A percentile compares a stretch with the other conserved stretches of the same genome.
Conservation (phyloP, 1,140 invertebrate species). For the Lepidurus arcticus region DNA sequence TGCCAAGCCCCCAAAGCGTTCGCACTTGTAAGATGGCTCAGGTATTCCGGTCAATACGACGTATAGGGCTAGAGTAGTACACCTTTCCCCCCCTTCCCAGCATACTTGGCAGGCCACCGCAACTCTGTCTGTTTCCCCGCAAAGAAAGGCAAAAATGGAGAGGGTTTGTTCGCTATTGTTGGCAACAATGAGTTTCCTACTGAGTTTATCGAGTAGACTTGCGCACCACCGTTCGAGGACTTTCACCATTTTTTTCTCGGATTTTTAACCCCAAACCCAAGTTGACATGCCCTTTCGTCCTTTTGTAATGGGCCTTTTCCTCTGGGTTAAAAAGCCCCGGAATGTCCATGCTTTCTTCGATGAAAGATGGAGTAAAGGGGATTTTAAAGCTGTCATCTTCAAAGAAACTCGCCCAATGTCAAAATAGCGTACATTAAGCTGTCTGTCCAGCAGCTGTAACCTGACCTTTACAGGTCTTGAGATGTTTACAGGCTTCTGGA, state of each 20-base stretch:
- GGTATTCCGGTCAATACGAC: slow-evolving; percentile 11
- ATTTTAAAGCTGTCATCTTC: slow-evolving; percentile 16
- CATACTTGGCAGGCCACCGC: not conserved
- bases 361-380: not conserved
- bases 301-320: not conserved
- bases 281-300: not conserved
- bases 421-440: slow-evolving; percentile 22
- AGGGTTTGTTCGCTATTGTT: not conserved
- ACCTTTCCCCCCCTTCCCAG: not conserved
- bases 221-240: slow-evolving; percentile 12
- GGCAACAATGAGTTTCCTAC: not conserved
- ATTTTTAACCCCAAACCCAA: not conserved
- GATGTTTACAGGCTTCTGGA: not conserved
- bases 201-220: not conserved
- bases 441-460: slow-evolving; percentile 20
- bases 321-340: not conserved
- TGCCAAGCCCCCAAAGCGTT: not conserved
- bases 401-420: slow-evolving; percentile 2
- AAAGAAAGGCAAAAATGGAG: not conserved
- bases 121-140: not conserved
- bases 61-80: not conserved
- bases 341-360: not conserved
- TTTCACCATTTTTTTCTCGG: not conserved
- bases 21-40: not conserved
- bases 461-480: slow-evolving; percentile 13